Evolutionary conservation across 2,797 vertebrate genomes (phyloP), one percentile per base, ranked within the genome.

Genomic region (Valencia hispanica): DNA sequence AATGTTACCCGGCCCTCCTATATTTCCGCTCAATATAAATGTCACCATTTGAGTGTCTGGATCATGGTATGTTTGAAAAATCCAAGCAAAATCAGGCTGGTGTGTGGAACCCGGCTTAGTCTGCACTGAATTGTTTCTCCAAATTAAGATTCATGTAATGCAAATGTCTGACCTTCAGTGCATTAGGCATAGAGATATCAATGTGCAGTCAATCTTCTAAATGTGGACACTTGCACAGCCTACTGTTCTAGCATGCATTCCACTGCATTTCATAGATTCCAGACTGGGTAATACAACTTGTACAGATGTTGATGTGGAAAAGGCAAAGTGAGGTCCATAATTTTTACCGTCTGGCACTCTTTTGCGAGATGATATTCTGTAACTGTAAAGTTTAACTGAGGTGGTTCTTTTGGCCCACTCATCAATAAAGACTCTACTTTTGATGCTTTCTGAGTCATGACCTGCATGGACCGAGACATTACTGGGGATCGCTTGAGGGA

Each of bases 361-460:
- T 91, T 91, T 71, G 89, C 89, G 70, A 91, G 91, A 92, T 91
- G 89, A 93, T 91, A 89, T 91, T 92, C 91, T 93, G 92, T 94
- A 93, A 94, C 93, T 95, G 95, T 95, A 95, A 94, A 96, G 95
- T 96, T 95, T 92, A 95, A 93, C 93, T 93, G 94, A 94, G 92
- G 94, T 92, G 94, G 94, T 93, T 94, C 92, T 94, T 59, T 95
- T 95, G 94, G 85, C 88, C 93, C 93, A 94, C 95, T 95, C 94
- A 93, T 95, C 94, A 96, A 96, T 96, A 96, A 96, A 96, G 92
- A 95, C 93, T 96, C 94, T 96, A 96, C 94, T 96, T 96, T 96
- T 96, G 95, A 95, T 96, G 95, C 94, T 87, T 88, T 93, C 80
- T 84, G 80, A 86, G 73, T 89, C 83, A 73, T 87, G 84, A 86